Base-by-base conservation (phyloP, 2,113 vertebrate species). In the Amazona vittata region DNA sequence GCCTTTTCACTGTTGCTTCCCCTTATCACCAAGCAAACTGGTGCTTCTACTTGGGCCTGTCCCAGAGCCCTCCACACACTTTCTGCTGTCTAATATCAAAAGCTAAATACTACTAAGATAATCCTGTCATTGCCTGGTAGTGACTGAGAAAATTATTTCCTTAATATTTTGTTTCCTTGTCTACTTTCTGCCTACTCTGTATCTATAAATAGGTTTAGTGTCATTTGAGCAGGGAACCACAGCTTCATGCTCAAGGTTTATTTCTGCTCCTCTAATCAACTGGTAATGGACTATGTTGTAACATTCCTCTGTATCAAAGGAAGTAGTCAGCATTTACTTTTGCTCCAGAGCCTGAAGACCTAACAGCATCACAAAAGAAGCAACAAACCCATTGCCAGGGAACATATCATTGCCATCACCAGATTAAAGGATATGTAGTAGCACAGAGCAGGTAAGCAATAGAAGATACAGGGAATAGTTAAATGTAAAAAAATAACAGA, bases 91-190 rank as follows among this genome's bases (percentile, higher is more conserved):
- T 47, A 57, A 24, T 95, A 91, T 95, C 97, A 86, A 77, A 96
- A 93, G 71, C 87, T 96, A 97, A 96, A 97, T 90, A 93, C 83
- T 93, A n/a, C 37, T 46, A 80, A 94, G 97, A 97, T 97, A 95
- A 97, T 90, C 62, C 91, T 97, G 96, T 95, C 96, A 91, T 94
- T 95, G 94, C 89, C 91, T 80, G 69, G 71, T 77, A 52, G 94
- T 97, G 94, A 84, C 93, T 75, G 85, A 82, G 93, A 93, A 96
- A 96, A 91, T 93, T 59, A 93, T 94, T 97, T 97, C 94, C 89
- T 95, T 95, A 90, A 87, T 93, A 68, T 94, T 97, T 96, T 96
- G 70, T 41, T 95, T 94, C 83, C 63, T 83, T 84, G 22, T 94
- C 82, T 90, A 77, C 89, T 90, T 94, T 95, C 86, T 91, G 84